These are phyloP conservation scores for Darevskia mixta DNA, from an alignment of 2,797 vertebrate species.

Conservation along the genomic window DNA sequence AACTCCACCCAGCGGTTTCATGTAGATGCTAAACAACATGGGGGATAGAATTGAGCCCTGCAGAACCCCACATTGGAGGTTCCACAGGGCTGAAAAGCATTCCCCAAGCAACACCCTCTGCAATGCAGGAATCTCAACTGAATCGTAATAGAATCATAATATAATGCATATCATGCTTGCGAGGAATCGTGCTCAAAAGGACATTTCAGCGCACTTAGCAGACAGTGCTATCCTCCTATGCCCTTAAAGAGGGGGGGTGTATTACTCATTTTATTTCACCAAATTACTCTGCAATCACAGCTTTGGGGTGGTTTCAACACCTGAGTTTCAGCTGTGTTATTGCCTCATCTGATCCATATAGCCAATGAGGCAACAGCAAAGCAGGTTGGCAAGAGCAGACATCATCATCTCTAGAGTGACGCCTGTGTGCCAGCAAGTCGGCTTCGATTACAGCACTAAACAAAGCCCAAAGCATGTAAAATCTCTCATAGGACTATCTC, in stretches of 20 bases:
- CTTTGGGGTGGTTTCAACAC: not conserved
- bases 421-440: too few relatives aligned
- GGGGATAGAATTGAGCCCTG: too few relatives aligned
- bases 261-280: not conserved
- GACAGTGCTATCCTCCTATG: not conserved
- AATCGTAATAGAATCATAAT: too few relatives aligned
- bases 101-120: too few relatives aligned
- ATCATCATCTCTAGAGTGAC: not conserved
- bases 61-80: too few relatives aligned
- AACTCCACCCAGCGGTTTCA: too few relatives aligned
- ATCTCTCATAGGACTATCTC: not conserved
- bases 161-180: too few relatives aligned
- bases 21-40: too few relatives aligned
- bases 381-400: not conserved
- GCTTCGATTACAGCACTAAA: not conserved
- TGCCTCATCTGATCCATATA: not conserved
- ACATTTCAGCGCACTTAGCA: not conserved
- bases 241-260: too few relatives aligned
- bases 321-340: too few relatives aligned
- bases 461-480: not conserved
- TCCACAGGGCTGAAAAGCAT: too few relatives aligned
- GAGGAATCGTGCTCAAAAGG: not conserved
- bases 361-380: not conserved
- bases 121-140: too few relatives aligned
- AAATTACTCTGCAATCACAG: not conserved